Percentiles rank a stretch among this genome's conserved stretches.
Evolutionary conservation across 2,888 invertebrate species (phyloP).

Genomic region (Xestobium rufovillosum): DNA sequence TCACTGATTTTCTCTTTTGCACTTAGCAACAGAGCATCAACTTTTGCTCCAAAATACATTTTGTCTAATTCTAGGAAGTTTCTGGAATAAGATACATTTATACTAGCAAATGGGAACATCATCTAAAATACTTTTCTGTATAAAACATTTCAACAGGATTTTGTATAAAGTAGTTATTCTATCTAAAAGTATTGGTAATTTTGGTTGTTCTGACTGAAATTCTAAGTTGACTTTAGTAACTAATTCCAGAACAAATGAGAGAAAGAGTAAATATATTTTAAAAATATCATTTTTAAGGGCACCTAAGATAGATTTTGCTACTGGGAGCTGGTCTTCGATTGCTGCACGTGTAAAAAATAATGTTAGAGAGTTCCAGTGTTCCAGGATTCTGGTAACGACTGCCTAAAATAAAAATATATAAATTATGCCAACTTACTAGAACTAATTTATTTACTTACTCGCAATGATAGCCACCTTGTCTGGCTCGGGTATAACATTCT

Average conservation of each 20-base stretch:
- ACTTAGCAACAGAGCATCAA: neutral
- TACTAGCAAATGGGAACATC: neutral
- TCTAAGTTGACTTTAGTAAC: neutral
- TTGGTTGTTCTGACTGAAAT: constrained; percentile 1
- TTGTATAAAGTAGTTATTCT: neutral
- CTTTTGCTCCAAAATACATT: constrained; percentile 1
- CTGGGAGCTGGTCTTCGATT: neutral
- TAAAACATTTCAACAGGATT: neutral
- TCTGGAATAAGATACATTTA: neutral
- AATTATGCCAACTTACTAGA: too few relatives aligned
- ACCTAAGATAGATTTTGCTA: neutral
- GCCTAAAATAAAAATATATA: too few relatives aligned
- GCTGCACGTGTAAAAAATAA: neutral
- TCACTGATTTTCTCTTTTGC: neutral
- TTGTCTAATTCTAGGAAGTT: neutral
- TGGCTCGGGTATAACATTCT: constrained; percentile 1
- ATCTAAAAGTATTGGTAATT: neutral
- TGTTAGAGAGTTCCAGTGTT: neutral
- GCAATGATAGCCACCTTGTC: constrained; percentile 2
- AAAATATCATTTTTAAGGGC: neutral
- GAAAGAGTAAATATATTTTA: neutral
- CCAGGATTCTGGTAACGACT: neutral
- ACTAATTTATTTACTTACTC: too few relatives aligned
- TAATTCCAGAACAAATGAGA: neutral
- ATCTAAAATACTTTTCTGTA: neutral